phyloP scores from a whole-genome alignment of 2,888 invertebrate genomes.

The Heliothis peltigera region DNA sequence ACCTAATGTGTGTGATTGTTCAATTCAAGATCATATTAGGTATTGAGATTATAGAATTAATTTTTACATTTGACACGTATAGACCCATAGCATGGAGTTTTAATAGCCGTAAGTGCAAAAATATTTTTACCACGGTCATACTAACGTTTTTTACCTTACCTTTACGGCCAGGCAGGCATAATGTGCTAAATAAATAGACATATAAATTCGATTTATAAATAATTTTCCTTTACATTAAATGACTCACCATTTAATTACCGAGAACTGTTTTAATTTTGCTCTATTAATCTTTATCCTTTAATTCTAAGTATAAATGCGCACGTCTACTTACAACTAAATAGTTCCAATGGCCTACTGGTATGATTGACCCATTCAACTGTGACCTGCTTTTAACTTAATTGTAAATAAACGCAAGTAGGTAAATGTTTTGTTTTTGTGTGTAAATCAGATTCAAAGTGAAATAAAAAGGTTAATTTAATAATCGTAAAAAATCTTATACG shows the following conservation, averaged over 20 bases:
- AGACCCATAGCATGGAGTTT: conserved; percentile 30
- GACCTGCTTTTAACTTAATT: conserved; percentile 45
- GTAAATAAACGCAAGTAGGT: conserved; percentile 34
- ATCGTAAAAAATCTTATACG: not conserved
- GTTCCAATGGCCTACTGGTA: conserved; percentile 43
- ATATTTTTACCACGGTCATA: conserved; percentile 46
- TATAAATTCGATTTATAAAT: conserved; percentile 47
- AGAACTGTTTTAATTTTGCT: conserved; percentile 50
- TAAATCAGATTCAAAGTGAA: conserved; percentile 3
- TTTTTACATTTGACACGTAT: too few species aligned
- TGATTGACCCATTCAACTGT: conserved; percentile 49
- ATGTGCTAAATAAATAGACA: conserved; percentile 33
- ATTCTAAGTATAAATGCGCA: conserved; percentile 44
- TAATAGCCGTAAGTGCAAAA: conserved; percentile 38
- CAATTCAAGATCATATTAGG: too few species aligned
- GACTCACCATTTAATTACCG: conserved; percentile 58
- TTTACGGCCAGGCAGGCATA: conserved; percentile 40
- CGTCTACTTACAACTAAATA: conserved; percentile 32
- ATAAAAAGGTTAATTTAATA: not conserved
- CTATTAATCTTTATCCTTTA: conserved; percentile 50
- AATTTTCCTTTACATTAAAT: conserved; percentile 55
- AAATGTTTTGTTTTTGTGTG: conserved; percentile 21
- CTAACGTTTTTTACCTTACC: conserved; percentile 32
- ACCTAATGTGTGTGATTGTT: too few species aligned
- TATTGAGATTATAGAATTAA: too few species aligned